These are phyloP conservation scores for Neolamprologus variostigma DNA, from an alignment of 2,113 vertebrate genomes.

Conservation along the genomic window DNA sequence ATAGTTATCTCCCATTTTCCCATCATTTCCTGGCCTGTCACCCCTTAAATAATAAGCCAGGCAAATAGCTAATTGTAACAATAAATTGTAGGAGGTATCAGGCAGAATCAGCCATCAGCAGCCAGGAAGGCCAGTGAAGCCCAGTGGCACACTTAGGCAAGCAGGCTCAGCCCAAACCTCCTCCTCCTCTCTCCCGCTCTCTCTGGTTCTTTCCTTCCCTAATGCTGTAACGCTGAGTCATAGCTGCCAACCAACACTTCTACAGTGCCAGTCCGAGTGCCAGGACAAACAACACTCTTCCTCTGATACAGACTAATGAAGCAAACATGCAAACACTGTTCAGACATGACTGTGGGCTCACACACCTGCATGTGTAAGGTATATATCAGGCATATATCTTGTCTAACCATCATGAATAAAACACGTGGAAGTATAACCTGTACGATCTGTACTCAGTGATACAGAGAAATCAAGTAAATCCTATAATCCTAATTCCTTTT, in stretches of 20 bases:
- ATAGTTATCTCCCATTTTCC: not conserved
- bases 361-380: not conserved
- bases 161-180: constrained; percentile 18
- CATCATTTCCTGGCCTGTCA: not conserved
- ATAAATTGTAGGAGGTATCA: not conserved
- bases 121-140: constrained; percentile 9
- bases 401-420: not conserved
- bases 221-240: constrained; percentile 69
- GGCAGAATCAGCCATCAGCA: constrained; percentile 13
- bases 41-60: not conserved
- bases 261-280: constrained; percentile 55
- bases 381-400: not conserved
- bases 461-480: not conserved
- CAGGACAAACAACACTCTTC: constrained; percentile 64
- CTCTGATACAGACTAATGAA: constrained; percentile 52
- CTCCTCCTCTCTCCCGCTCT: not conserved
- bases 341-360: constrained; percentile 14
- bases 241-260: constrained; percentile 67
- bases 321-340: constrained; percentile 30
- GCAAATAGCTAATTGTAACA: constrained; percentile 1
- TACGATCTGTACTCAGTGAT: not conserved
- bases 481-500: not conserved
- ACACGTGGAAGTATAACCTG: not conserved
- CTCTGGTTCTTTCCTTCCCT: constrained; percentile 27
- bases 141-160: constrained; percentile 41